These are phyloP conservation scores for Ecdyonurus torrentis DNA, from an alignment of 2,888 invertebrate species.

Conservation along the genomic window DNA sequence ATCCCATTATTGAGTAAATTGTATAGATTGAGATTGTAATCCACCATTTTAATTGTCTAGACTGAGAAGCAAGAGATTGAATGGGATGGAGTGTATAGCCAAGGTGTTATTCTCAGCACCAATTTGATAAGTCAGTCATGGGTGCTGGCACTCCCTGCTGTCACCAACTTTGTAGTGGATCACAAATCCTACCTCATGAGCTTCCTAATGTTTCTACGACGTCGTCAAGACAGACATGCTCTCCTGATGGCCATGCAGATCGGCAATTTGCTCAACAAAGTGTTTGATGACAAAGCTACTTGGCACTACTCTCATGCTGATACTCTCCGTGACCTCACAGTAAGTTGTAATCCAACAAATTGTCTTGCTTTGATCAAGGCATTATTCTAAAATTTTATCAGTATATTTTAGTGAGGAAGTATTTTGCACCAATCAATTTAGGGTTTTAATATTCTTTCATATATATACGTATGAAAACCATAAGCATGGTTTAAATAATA, in stretches of 20 bases:
- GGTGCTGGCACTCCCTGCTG: neutral
- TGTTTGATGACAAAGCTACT: neutral
- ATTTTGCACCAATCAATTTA: too few species aligned
- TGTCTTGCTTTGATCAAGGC: too few species aligned
- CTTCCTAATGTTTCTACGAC: neutral
- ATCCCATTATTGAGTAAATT: too few species aligned
- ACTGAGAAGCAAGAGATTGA: neutral
- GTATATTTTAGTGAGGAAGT: too few species aligned
- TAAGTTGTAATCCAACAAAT: too few species aligned
- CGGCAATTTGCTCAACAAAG: neutral
- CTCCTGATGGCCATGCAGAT: neutral
- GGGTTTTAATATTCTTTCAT: too few species aligned
- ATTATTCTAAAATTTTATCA: too few species aligned
- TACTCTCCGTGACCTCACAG: too few species aligned
- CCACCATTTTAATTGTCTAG: too few species aligned
- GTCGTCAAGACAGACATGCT: neutral
- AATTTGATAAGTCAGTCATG: neutral
- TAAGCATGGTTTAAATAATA: too few species aligned
- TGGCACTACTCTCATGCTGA: neutral
- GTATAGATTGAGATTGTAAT: too few species aligned
- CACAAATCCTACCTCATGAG: neutral
- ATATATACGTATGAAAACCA: too few species aligned
- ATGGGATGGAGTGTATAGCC: neutral
- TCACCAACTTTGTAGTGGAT: neutral
- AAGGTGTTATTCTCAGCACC: neutral